Percentiles rank a stretch among this genome's conserved stretches.
Conservation (phyloP, 2,888 invertebrate genomes). For the Oxystoma pomonae region DNA sequence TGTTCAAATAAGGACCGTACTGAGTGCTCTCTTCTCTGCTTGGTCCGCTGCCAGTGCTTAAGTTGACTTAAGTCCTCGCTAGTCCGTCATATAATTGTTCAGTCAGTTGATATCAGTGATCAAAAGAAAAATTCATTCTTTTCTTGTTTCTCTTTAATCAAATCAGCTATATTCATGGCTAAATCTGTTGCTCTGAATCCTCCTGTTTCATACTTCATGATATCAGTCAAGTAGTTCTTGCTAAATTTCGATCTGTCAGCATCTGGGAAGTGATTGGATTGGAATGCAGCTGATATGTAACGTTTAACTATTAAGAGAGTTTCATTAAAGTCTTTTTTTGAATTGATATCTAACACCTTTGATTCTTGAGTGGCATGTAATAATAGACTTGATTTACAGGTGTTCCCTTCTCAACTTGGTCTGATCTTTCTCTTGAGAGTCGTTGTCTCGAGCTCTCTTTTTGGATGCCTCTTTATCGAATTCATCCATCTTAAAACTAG, state of each 20-base stretch:
- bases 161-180: not conserved
- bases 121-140: not conserved
- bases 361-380: not conserved
- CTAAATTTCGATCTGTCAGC: not conserved
- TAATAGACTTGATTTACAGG: too few relatives aligned
- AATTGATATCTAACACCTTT: not conserved
- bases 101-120: too few relatives aligned
- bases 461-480: too few relatives aligned
- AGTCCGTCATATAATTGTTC: too few relatives aligned
- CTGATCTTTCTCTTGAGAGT: too few relatives aligned
- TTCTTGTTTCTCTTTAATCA: not conserved
- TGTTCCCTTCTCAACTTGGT: too few relatives aligned
- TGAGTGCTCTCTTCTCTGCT: too few relatives aligned
- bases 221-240: not conserved
- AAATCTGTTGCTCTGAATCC: not conserved
- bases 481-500: too few relatives aligned
- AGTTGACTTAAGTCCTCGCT: too few relatives aligned
- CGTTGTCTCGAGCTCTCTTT: too few relatives aligned
- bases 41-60: too few relatives aligned
- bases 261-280: not conserved
- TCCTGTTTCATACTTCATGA: not conserved
- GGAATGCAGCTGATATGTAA: not conserved
- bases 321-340: not conserved
- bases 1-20: too few relatives aligned
- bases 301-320: not conserved